Evolutionary conservation across 2,888 invertebrate genomes (phyloP), one percentile per base, ranked within the genome.

Genomic region (Ophioninae sp.): DNA sequence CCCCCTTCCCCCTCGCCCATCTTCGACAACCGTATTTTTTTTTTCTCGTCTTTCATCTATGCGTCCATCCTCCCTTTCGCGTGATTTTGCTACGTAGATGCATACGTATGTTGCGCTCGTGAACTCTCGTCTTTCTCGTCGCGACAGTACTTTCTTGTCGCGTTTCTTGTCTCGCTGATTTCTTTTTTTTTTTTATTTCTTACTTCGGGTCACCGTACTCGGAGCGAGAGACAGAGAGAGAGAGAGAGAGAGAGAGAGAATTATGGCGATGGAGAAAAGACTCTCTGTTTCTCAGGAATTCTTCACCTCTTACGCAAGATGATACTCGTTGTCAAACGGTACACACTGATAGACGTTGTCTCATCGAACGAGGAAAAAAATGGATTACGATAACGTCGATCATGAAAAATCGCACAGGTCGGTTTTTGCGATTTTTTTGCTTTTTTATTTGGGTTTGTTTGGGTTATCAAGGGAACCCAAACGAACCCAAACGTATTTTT

Each of bases 261-360:
- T 44, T 23, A 62, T 13, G 17, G 50, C n/a, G 50, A 13, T 39
- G 67, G 39, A 75, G 50, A 76, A 67, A 44, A 59, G 67, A 68
- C 68, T 62, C 73, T 56, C 50, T 69, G 57, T 56, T 76, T 57
- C 57, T 79, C 73, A 56, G 17, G 39, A 17, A 73, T 50, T 21
- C 56, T 73, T 76, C 76, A 74, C 73, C 78, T 82, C 73, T 82
- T 82, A 74, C 79, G 82, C 82, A 82, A 82, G 30, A 76, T 74
- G 64, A 64, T 39, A 72, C 65, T 67, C 10, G 61, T 74, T 67
- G 70, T 67, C 75, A 76, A 62, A 70, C 13, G 72, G 30, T 30
- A 30, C 30, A 73, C 75, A 79, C 65, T 61, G 72, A 75, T 82
- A 82, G 67, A 79, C 75, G 75, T 82, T 59, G 76, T 68, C 59